Conservation (phyloP, 2,888 invertebrate species). For the Idaea straminata region DNA sequence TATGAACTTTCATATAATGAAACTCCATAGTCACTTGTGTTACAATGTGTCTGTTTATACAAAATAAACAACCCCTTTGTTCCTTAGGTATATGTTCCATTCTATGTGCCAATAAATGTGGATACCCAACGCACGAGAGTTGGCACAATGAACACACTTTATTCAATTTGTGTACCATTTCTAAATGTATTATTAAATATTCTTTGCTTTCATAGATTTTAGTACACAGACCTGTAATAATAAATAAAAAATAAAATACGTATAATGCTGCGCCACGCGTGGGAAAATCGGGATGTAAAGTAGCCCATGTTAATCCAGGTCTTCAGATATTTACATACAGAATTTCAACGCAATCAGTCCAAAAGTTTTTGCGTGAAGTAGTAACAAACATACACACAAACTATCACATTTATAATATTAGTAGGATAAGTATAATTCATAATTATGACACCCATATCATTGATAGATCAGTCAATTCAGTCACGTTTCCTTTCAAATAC, state of each 20-base stretch:
- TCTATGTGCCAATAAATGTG: not conserved
- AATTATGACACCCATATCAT: no score
- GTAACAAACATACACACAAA: no score
- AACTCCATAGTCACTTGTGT: not conserved
- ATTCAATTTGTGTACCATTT: not conserved
- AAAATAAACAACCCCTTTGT: not conserved
- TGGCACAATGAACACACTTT: not conserved
- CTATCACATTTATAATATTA: no score
- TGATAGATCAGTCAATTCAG: no score
- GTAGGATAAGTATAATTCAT: no score
- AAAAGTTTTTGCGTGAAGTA: no score
- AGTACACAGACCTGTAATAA: not conserved
- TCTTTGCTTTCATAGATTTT: not conserved
- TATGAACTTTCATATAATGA: conserved; percentile 8
- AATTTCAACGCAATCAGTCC: no score
- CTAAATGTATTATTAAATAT: not conserved
- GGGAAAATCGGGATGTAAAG: no score
- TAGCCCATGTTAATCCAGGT: no score
- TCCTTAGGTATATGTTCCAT: not conserved
- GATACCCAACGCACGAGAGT: not conserved
- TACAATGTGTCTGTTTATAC: not conserved
- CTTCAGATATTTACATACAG: no score
- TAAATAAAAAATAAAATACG: not conserved
- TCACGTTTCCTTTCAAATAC: no score
- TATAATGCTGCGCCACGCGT: no score